Conservation (phyloP, 2,113 vertebrate genomes). For the Macrotus californicus region DNA sequence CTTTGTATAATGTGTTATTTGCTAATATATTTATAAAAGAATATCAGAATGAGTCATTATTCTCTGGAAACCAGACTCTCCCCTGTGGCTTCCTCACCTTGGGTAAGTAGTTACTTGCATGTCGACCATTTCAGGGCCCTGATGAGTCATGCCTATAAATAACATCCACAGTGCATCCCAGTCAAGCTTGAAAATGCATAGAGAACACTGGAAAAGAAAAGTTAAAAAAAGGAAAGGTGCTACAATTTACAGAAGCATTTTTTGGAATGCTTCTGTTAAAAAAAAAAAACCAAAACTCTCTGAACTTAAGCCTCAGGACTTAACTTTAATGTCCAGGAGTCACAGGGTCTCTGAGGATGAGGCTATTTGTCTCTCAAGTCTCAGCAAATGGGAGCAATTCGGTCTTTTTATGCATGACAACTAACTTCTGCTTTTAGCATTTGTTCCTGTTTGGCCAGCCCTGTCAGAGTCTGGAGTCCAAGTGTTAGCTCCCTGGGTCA, state of each 20-base stretch:
- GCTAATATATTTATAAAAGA: constrained; percentile 50
- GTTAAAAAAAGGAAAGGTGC: background rate
- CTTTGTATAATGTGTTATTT: constrained; percentile 24
- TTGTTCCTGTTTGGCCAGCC: background rate
- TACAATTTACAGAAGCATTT: background rate
- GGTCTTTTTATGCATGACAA: background rate
- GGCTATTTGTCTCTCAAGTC: background rate
- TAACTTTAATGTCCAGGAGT: background rate
- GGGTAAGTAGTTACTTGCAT: constrained; percentile 8
- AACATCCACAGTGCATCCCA: constrained; percentile 1
- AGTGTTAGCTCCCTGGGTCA: background rate
- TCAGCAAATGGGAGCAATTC: background rate
- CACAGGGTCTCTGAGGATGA: background rate
- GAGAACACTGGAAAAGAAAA: background rate
- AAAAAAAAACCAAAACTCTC: background rate
- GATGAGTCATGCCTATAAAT: constrained; percentile 60
- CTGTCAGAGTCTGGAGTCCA: background rate
- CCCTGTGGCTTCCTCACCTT: constrained; percentile 3
- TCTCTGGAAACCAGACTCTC: constrained; percentile 58
- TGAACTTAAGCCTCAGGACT: background rate
- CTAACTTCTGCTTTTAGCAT: background rate
- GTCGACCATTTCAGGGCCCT: constrained; percentile 47
- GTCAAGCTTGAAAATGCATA: background rate
- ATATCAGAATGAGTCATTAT: constrained; percentile 51
- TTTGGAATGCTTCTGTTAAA: background rate